These are phyloP conservation scores for Argyresthia albistria DNA, from an alignment of 2,888 invertebrate genomes.

Conservation along the genomic window DNA sequence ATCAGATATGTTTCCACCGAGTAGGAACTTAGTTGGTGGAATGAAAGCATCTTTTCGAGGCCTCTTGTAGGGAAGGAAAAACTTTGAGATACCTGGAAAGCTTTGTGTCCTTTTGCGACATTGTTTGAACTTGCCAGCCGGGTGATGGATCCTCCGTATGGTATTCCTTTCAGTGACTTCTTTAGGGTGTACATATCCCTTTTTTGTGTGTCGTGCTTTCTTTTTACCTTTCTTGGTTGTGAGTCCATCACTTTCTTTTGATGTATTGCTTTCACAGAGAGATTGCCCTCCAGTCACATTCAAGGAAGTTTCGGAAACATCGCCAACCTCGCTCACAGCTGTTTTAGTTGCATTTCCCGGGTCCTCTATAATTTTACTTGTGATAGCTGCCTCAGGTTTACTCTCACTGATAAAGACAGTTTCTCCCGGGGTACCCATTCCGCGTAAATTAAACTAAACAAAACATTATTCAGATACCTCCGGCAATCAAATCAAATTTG, in stretches of 20 bases:
- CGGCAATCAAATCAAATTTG: conserved; percentile 51
- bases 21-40: conserved; percentile 92
- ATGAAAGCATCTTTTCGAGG: conserved; percentile 83
- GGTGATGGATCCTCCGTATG: conserved; percentile 51
- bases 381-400: conserved; percentile 24
- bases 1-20: conserved; percentile 96
- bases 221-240: conserved; percentile 53
- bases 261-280: conserved; percentile 32
- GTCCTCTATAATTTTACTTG: neutral
- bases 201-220: conserved; percentile 59
- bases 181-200: conserved; percentile 47
- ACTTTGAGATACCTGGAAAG: conserved; percentile 79
- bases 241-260: conserved; percentile 42
- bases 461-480: conserved; percentile 38
- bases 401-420: conserved; percentile 32
- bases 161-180: conserved; percentile 49
- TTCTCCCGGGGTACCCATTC: conserved; percentile 58
- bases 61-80: conserved; percentile 81
- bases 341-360: conserved; percentile 14
- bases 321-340: conserved; percentile 38
- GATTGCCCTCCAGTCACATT: conserved; percentile 20
- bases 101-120: conserved; percentile 78
- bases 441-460: conserved; percentile 7
- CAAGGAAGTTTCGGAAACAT: conserved; percentile 33
- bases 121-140: conserved; percentile 59